phyloP scores from a whole-genome alignment of 1,140 invertebrate genomes.

The Rhopalosiphum padi region DNA sequence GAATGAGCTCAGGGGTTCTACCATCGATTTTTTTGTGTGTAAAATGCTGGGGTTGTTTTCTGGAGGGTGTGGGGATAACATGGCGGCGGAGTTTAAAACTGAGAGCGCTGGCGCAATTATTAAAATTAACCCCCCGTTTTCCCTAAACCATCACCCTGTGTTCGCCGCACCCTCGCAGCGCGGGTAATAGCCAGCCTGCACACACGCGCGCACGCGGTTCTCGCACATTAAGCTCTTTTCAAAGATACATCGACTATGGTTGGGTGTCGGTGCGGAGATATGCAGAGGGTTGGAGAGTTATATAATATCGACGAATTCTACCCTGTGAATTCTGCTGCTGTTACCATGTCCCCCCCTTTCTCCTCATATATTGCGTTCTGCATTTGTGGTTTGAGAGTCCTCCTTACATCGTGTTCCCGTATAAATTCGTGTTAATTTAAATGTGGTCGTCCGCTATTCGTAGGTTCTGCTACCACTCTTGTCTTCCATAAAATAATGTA shows the following conservation, averaged over 20 bases:
- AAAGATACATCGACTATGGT: slow-evolving; percentile 1
- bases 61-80: slow-evolving; percentile 54
- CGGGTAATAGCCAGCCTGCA: slow-evolving; percentile 38
- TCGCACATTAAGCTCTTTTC: slow-evolving; percentile 35
- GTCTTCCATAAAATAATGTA: neutral
- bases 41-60: slow-evolving; percentile 57
- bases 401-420: neutral
- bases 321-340: neutral
- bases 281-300: neutral
- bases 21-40: slow-evolving; percentile 57
- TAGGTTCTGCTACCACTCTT: neutral
- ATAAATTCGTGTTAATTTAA: neutral
- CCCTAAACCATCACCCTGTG: neutral
- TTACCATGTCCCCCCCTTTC: neutral
- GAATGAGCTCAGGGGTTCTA: slow-evolving; percentile 48
- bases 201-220: neutral
- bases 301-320: slow-evolving; percentile 33
- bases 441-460: neutral
- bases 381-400: neutral
- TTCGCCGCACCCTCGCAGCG: neutral
- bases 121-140: slow-evolving; percentile 52
- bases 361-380: neutral
- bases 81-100: slow-evolving; percentile 56
- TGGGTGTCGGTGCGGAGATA: neutral
- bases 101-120: slow-evolving; percentile 57